A percentile compares a stretch with the other conserved stretches of the same genome.
Evolutionary conservation across 1,140 invertebrate genomes (phyloP).

Genomic region (Brachionus rotundiformis): DNA sequence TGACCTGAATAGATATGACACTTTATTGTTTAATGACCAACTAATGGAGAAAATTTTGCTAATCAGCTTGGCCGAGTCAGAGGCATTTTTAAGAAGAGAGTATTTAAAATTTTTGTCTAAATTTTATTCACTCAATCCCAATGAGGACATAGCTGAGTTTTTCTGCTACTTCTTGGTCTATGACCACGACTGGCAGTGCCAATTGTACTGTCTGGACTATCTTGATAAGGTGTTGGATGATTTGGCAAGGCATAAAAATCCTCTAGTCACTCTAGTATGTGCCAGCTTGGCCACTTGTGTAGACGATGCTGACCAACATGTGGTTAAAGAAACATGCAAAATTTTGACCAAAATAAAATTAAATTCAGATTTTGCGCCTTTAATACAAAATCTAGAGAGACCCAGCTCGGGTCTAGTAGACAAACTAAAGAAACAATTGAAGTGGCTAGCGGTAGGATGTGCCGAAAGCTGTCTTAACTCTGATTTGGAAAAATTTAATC

Average conservation of each 20-base stretch:
- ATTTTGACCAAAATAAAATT: constrained; percentile 8
- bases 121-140: not conserved
- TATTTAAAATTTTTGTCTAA: constrained; percentile 25
- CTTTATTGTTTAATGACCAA: not conserved
- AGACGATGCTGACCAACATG: constrained; percentile 39
- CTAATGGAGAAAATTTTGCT: not conserved
- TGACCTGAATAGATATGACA: not conserved
- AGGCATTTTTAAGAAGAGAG: constrained; percentile 37
- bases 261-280: not conserved
- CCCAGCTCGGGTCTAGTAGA: not conserved
- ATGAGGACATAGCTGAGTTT: not conserved
- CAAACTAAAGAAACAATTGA: not conserved
- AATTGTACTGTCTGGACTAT: constrained; percentile 14
- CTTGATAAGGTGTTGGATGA: not conserved
- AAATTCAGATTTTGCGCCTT: not conserved
- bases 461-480: not conserved
- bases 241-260: not conserved
- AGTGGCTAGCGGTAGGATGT: not conserved
- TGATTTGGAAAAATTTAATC: not conserved
- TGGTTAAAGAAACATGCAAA: not conserved
- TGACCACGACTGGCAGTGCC: constrained; percentile 48
- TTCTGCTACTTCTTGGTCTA: constrained; percentile 25
- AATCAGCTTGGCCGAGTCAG: not conserved
- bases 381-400: not conserved
- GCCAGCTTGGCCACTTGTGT: not conserved